These are phyloP conservation scores for Anthoptus insignis DNA, from an alignment of 2,888 invertebrate species.

Conservation along the genomic window DNA sequence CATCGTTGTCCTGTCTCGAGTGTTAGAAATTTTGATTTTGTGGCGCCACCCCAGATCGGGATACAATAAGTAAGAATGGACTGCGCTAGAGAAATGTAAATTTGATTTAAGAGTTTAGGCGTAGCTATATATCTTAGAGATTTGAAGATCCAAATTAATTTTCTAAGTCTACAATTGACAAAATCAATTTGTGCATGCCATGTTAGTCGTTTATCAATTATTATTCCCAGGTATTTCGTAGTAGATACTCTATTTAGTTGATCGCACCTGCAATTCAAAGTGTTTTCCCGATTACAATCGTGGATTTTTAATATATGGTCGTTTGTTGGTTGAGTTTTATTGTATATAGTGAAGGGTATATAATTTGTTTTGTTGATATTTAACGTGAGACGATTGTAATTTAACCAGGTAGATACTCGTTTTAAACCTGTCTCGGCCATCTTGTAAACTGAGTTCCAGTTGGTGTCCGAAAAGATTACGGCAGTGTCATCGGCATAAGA, in stretches of 20 bases:
- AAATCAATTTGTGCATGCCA: constrained; percentile 35
- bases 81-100: constrained; percentile 25
- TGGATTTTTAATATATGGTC: too few relatives aligned
- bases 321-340: too few relatives aligned
- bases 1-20: constrained; percentile 40
- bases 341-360: too few relatives aligned
- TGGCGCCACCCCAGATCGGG: constrained; percentile 23
- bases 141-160: constrained; percentile 36
- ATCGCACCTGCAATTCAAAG: too few relatives aligned
- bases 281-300: too few relatives aligned
- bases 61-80: constrained; percentile 33
- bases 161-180: constrained; percentile 18
- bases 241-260: constrained; percentile 14
- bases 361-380: too few relatives aligned
- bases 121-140: constrained; percentile 24
- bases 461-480: constrained; percentile 35
- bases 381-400: too few relatives aligned
- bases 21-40: too few relatives aligned
- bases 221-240: constrained; percentile 34
- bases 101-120: constrained; percentile 21
- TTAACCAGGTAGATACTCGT: too few relatives aligned
- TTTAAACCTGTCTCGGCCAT: too few relatives aligned
- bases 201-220: constrained; percentile 30
- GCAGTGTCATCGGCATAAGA: constrained; percentile 38
- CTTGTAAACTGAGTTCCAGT: too few relatives aligned